phyloP scores from a whole-genome alignment of 1,140 invertebrate species.

The Branchinecta lynchi region DNA sequence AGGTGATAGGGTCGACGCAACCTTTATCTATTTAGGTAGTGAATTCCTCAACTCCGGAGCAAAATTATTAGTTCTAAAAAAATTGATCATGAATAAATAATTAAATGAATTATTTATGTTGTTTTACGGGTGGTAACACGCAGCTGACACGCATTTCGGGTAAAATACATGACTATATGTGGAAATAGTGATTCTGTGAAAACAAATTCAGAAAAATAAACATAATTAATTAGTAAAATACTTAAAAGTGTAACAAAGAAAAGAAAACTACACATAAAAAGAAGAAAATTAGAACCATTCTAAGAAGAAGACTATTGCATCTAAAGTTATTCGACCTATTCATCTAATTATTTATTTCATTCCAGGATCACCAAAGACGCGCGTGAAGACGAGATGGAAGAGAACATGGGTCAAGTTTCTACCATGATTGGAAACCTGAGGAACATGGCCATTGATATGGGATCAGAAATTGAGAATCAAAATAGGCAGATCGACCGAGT shows the following conservation, averaged over 20 bases:
- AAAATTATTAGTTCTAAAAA: too few relatives aligned
- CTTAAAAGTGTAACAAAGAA: too few relatives aligned
- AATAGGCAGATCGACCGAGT: constrained; percentile 93
- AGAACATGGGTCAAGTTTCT: constrained; percentile 70
- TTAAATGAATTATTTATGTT: too few relatives aligned
- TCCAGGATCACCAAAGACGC: constrained; percentile 69
- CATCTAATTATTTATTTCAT: constrained; percentile 17
- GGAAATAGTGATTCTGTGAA: background rate
- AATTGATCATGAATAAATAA: too few relatives aligned
- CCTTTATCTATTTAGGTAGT: too few relatives aligned
- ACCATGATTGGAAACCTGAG: constrained; percentile 92
- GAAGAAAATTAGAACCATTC: constrained; percentile 22
- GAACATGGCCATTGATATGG: constrained; percentile 99
- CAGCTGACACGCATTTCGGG: too few relatives aligned
- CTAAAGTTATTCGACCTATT: background rate
- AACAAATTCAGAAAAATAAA: background rate
- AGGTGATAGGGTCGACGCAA: too few relatives aligned
- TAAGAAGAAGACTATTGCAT: constrained; percentile 11
- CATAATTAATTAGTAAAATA: background rate
- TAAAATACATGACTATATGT: background rate
- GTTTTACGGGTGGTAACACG: too few relatives aligned
- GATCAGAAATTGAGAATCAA: constrained; percentile 91
- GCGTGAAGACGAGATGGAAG: constrained; percentile 77
- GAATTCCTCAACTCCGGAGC: too few relatives aligned
- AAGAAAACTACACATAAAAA: background rate